phyloP scores from a whole-genome alignment of 2,888 invertebrate species.

The Hydropsyche betteni region DNA sequence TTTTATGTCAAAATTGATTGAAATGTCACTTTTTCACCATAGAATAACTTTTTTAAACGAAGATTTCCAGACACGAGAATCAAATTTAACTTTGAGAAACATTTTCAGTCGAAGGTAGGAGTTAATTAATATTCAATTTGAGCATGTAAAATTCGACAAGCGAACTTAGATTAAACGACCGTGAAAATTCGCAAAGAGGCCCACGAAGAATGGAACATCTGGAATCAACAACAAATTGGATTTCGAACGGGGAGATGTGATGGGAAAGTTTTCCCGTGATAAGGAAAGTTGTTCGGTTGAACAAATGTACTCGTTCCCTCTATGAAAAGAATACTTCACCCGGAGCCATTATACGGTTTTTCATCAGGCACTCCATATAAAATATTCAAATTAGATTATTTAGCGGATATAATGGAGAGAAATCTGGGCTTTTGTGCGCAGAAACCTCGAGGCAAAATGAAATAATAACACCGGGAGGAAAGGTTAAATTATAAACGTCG shows the following conservation, averaged over 20 bases:
- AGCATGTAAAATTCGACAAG: neutral
- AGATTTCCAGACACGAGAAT: neutral
- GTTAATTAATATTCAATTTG: slow-evolving; percentile 20
- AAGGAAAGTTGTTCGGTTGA: neutral
- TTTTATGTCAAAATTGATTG: neutral
- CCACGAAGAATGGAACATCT: slow-evolving; percentile 4
- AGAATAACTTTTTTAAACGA: neutral
- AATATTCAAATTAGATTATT: too few relatives aligned
- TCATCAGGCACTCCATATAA: too few relatives aligned
- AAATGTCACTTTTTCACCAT: slow-evolving; percentile 4
- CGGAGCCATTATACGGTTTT: too few relatives aligned
- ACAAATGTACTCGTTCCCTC: too few relatives aligned
- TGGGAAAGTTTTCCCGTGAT: neutral
- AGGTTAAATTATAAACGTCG: slow-evolving; percentile 16
- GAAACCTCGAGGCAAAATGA: too few relatives aligned
- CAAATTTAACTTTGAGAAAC: neutral
- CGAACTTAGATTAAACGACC: neutral
- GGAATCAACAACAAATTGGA: slow-evolving; percentile 15
- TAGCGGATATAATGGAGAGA: too few relatives aligned
- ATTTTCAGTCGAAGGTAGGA: neutral
- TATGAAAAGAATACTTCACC: too few relatives aligned
- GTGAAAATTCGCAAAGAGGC: too few relatives aligned
- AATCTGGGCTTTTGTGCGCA: too few relatives aligned
- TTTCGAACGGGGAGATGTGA: neutral
- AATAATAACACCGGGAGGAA: neutral